phyloP scores from a whole-genome alignment of 1,140 invertebrate genomes.

The Tenebrio molitor region DNA sequence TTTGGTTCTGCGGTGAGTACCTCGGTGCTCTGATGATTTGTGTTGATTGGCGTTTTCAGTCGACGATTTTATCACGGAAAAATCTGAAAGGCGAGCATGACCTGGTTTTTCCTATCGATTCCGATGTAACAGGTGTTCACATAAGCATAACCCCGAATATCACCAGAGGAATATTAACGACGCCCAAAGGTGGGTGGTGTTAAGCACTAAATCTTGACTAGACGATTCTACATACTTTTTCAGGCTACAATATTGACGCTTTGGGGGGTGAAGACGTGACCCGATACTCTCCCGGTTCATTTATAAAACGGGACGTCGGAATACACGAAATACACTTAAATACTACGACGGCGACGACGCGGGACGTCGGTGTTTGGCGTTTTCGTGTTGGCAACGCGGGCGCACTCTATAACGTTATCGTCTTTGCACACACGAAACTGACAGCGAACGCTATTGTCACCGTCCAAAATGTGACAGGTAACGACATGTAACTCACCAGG shows the following conservation, averaged over 20 bases:
- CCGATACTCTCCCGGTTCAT: conserved; percentile 52
- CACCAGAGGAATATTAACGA: conserved; percentile 43
- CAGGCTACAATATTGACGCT: conserved; percentile 54
- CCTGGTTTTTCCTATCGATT: conserved; percentile 58
- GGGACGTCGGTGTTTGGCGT: conserved; percentile 55
- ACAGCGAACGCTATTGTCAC: conserved; percentile 36
- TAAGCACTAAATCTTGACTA: neutral
- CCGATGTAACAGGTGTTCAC: conserved; percentile 57
- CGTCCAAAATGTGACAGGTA: conserved; percentile 21
- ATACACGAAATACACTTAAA: conserved; percentile 57
- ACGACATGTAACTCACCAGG: no score
- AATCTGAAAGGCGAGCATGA: conserved; percentile 47
- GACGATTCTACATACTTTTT: conserved; percentile 22
- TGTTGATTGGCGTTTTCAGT: conserved; percentile 42
- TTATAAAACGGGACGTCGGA: conserved; percentile 47
- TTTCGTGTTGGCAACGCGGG: conserved; percentile 48
- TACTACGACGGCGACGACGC: conserved; percentile 47
- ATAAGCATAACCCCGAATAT: conserved; percentile 49
- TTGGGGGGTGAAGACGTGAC: conserved; percentile 44
- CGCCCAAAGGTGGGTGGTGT: conserved; percentile 54
- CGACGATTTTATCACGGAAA: conserved; percentile 48
- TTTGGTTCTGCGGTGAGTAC: conserved; percentile 18
- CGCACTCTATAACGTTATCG: conserved; percentile 54
- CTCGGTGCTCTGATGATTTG: neutral
- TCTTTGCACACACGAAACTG: conserved; percentile 54